phyloP scores from a whole-genome alignment of 2,888 invertebrate genomes.

The Apamea crenata region DNA sequence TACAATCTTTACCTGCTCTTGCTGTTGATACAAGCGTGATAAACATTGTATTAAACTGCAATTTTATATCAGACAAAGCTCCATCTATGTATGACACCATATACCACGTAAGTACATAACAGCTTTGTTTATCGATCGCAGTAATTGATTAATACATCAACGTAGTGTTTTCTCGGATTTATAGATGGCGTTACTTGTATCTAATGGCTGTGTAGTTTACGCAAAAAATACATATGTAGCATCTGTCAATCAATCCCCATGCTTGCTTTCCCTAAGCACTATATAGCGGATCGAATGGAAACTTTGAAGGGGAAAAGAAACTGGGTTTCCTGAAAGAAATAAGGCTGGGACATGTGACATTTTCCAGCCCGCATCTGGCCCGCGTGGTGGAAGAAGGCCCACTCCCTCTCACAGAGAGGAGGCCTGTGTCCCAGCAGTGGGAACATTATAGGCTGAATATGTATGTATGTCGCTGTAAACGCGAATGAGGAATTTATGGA shows the following conservation, averaged over 20 bases:
- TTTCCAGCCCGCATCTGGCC: too few relatives aligned
- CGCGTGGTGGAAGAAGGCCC: too few relatives aligned
- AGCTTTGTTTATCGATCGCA: neutral
- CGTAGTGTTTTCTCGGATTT: neutral
- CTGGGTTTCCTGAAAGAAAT: neutral
- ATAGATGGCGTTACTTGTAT: conserved; percentile 27
- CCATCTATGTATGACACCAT: conserved; percentile 16
- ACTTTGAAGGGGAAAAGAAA: neutral
- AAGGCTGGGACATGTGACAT: neutral
- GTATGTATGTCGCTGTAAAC: neutral
- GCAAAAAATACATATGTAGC: neutral
- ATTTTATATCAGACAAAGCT: neutral
- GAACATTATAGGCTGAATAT: too few relatives aligned
- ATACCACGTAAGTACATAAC: neutral
- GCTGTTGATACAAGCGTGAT: neutral
- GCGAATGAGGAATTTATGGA: neutral
- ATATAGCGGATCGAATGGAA: neutral
- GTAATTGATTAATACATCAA: neutral
- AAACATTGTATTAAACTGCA: neutral
- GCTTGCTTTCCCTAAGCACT: neutral
- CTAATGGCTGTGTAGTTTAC: neutral
- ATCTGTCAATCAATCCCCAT: neutral
- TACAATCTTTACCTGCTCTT: neutral
- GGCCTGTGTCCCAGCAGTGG: too few relatives aligned
- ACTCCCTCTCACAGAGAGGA: too few relatives aligned